Percentiles rank a stretch among this genome's conserved stretches.
phyloP scores from a whole-genome alignment of 2,113 vertebrate species.

The Pan troglodytes region NHGRI_mPanTro3-v2.1_pri NC_072417.2:73424501-73425000 shows the following conservation, averaged over 20 bases:
- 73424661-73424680: slow-evolving; percentile 76
- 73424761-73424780: slow-evolving; percentile 79
- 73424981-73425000: not conserved
- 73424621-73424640: slow-evolving; percentile 3
- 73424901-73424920: slow-evolving; percentile 59
- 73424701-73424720: slow-evolving; percentile 71
- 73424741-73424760: slow-evolving; percentile 74
- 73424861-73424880: slow-evolving; percentile 59
- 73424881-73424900: slow-evolving; percentile 59
- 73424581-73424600: not conserved
- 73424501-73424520: too few species aligned
- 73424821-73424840: slow-evolving; percentile 81
- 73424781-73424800: slow-evolving; percentile 71
- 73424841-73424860: slow-evolving; percentile 62
- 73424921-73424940: slow-evolving; percentile 27
- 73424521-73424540: too few species aligned
- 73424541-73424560: too few species aligned
- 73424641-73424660: slow-evolving; percentile 71
- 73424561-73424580: too few species aligned
- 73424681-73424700: slow-evolving; percentile 68
- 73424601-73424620: slow-evolving; percentile 58
- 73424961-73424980: not conserved
- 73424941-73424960: slow-evolving; percentile 43
- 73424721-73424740: slow-evolving; percentile 75
- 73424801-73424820: slow-evolving; percentile 60